Conservation (phyloP, 2,113 vertebrate genomes). For the Arothron firmamentum region DNA sequence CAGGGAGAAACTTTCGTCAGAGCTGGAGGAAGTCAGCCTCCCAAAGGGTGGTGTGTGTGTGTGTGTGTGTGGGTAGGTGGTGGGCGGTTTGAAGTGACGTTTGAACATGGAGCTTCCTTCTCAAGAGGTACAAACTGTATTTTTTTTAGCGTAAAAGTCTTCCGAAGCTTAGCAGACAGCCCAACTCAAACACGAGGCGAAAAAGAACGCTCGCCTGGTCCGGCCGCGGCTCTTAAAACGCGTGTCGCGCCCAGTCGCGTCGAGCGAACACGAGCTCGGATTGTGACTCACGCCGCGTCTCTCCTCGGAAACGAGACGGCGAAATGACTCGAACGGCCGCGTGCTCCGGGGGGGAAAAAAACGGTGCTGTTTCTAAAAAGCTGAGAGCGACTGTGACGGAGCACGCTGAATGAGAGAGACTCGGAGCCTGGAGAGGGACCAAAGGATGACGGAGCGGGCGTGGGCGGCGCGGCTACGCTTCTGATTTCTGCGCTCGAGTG, state of each 20-base stretch:
- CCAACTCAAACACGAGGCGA: not conserved
- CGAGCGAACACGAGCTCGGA: conserved; percentile 10
- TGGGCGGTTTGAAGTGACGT: conserved; percentile 9
- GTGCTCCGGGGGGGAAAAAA: not conserved
- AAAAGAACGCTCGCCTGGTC: conserved; percentile 4
- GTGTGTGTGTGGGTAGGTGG: conserved; percentile 5
- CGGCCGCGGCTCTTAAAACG: conserved; percentile 20
- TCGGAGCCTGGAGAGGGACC: conserved; percentile 27
- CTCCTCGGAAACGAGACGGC: conserved; percentile 24
- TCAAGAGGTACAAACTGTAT: conserved; percentile 29
- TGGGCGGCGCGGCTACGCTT: conserved; percentile 21
- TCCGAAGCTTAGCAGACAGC: not conserved
- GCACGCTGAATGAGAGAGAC: conserved; percentile 27
- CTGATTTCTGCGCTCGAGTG: conserved; percentile 37
- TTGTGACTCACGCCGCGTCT: conserved; percentile 29
- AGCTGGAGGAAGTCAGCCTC: conserved; percentile 71
- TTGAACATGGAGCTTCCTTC: conserved; percentile 63
- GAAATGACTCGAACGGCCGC: conserved; percentile 3
- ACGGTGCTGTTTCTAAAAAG: conserved; percentile 16
- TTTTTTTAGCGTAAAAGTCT: not conserved
- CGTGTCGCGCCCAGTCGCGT: conserved; percentile 23
- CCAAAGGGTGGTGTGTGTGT: conserved; percentile 23
- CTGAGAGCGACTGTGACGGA: conserved; percentile 20
- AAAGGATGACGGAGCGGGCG: conserved; percentile 15
- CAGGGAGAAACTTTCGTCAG: conserved; percentile 70